phyloP scores from a whole-genome alignment of 2,113 vertebrate species.

The Natator depressus region DNA sequence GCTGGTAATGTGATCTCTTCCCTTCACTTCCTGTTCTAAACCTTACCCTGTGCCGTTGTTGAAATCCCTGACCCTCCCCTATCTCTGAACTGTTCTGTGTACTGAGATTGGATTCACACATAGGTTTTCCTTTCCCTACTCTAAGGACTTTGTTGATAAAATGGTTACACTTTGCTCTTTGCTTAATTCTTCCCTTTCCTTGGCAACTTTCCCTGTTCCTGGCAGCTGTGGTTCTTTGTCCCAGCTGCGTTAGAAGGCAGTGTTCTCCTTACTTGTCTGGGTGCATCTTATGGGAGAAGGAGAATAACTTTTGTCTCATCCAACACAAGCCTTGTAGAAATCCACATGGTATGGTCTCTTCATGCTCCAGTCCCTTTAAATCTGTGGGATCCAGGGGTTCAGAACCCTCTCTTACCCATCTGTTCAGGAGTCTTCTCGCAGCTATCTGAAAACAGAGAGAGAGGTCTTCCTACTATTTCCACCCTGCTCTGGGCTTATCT shows the following conservation, averaged over 20 bases:
- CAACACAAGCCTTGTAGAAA: conserved; percentile 62
- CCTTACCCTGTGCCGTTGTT: background rate
- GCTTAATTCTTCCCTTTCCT: conserved; percentile 68
- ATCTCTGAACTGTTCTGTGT: background rate
- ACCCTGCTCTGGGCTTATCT: background rate
- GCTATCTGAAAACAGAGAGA: background rate
- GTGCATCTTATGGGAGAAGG: conserved; percentile 38
- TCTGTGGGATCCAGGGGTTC: background rate
- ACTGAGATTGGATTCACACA: accelerated
- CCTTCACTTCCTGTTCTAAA: conserved; percentile 26
- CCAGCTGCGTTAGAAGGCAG: conserved; percentile 43
- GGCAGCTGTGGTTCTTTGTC: conserved; percentile 79
- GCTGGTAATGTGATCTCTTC: conserved; percentile 15
- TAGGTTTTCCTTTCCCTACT: conserved; percentile 9
- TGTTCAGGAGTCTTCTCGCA: background rate
- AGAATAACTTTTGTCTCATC: conserved; percentile 54
- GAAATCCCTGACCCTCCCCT: conserved; percentile 25
- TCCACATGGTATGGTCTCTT: conserved; percentile 48
- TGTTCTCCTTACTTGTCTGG: conserved; percentile 48
- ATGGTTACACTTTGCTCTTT: conserved; percentile 11
- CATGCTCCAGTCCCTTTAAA: conserved; percentile 2
- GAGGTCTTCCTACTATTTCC: conserved; percentile 13
- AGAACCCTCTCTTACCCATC: background rate
- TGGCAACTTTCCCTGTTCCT: conserved; percentile 58
- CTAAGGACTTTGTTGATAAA: conserved; percentile 29